Evolutionary conservation across 2,113 vertebrate species (phyloP), one percentile per base, ranked within the genome.

Genomic region (Phaethon lepturus): DNA sequence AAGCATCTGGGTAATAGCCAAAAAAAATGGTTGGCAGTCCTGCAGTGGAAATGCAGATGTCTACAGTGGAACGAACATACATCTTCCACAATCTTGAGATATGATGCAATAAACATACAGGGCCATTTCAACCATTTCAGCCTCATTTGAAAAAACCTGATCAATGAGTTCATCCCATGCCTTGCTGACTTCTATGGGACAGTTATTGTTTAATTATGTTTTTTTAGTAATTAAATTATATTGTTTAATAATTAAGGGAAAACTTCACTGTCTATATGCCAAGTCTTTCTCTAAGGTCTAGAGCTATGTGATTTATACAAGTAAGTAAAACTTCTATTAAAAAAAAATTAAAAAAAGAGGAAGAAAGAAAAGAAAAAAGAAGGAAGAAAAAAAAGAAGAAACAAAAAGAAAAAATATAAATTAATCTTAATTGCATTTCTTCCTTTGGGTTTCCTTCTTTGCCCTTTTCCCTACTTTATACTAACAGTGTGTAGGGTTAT

Each of bases 1-100:
- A 59, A 63, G 6, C 0, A 0, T 26, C 67, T 52, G 4, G n/a
- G 0, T 10, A 68, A 31, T 12, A 31, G 2, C 44, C 20, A 76
- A 56, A 69, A 60, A 20, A 2, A 75, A 40, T 4, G 0, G 2
- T 56, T 79, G 14, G 7, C 75, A 68, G 10, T 28, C 8, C 33
- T 72, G 19, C 9, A 78, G 50, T 16, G 33, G 12, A 76, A 90
- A 58, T 52, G 7, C 3, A 33, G 29, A 86, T 58, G 9, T 64
- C 40, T 52, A 8, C 1, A 7, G 2, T 50, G 17, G 33, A 84
- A 25, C 1, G 33, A 84, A 25, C 1, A 24, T 6, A 13, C 0
- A 2, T 29, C 11, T 59, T 58, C 28, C 5, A 19, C 3, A n/a
- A 4, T 38, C 58, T 73, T 76, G 17, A 73, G 31, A 25, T 45